These are phyloP conservation scores for Vimba vimba DNA, from an alignment of 2,113 vertebrate genomes.

Conservation along the genomic window DNA sequence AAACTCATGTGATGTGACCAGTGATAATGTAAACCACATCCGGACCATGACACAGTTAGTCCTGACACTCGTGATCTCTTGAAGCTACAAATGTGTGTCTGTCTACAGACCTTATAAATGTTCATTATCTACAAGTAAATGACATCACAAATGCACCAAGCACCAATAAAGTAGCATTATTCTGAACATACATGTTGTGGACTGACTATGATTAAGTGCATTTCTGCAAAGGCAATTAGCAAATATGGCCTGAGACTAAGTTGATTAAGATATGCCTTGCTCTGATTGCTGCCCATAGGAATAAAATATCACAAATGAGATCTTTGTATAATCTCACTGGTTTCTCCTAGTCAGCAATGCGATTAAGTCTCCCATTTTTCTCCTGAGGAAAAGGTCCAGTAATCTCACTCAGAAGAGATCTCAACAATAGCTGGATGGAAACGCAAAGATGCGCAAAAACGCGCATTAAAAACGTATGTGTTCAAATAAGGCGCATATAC, in stretches of 20 bases:
- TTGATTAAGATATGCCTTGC: not conserved
- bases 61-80: not conserved
- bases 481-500: too few species aligned
- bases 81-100: not conserved
- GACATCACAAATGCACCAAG: not conserved
- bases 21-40: slow-evolving; percentile 3
- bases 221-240: not conserved
- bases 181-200: not conserved
- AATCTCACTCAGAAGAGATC: not conserved
- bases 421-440: not conserved
- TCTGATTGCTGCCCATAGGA: slow-evolving; percentile 9
- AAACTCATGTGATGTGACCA: slow-evolving; percentile 28
- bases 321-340: slow-evolving; percentile 7
- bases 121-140: not conserved
- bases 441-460: too few species aligned
- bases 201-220: not conserved
- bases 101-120: not conserved
- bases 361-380: not conserved
- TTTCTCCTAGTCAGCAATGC: not conserved
- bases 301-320: slow-evolving; percentile 11
- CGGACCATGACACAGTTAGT: not conserved
- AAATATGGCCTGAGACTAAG: not conserved
- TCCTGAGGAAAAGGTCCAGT: not conserved
- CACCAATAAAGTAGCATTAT: not conserved
- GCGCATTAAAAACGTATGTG: too few species aligned